Evolutionary conservation across 1,140 invertebrate species (phyloP).

Genomic region (Procambarus clarkii): DNA sequence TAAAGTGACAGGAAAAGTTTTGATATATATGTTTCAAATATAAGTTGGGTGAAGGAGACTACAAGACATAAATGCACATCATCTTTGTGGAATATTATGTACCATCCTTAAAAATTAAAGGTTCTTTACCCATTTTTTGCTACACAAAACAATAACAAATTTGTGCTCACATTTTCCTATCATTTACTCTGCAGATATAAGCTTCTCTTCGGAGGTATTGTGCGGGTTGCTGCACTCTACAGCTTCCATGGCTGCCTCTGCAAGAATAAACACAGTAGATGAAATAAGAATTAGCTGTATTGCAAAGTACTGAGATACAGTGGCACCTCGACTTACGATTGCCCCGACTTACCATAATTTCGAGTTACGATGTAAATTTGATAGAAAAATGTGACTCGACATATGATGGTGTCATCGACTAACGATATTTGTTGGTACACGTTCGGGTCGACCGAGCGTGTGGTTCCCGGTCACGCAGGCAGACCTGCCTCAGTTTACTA

Average conservation of each 20-base stretch:
- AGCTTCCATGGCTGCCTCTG: slow-evolving; percentile 25
- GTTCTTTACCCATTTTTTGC: background rate
- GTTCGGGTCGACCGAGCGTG: too few relatives aligned
- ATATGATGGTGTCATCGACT: too few relatives aligned
- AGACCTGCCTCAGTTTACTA: too few relatives aligned
- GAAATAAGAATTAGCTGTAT: background rate
- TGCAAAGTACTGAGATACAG: background rate
- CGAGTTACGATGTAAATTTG: too few relatives aligned
- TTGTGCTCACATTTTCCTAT: background rate
- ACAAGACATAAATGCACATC: background rate
- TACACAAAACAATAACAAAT: background rate
- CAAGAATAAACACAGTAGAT: background rate
- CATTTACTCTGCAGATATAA: background rate
- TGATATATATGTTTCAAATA: background rate
- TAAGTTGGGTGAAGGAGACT: background rate
- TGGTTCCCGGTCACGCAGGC: too few relatives aligned
- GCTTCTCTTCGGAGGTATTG: background rate
- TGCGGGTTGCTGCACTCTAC: background rate
- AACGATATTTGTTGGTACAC: too few relatives aligned
- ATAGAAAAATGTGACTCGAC: too few relatives aligned
- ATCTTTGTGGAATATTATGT: background rate
- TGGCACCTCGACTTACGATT: too few relatives aligned
- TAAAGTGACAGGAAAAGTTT: background rate
- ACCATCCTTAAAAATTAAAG: background rate
- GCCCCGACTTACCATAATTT: too few relatives aligned